Evolutionary conservation across 2,113 vertebrate species (phyloP).

Genomic region (Eubucco bourcierii): DNA sequence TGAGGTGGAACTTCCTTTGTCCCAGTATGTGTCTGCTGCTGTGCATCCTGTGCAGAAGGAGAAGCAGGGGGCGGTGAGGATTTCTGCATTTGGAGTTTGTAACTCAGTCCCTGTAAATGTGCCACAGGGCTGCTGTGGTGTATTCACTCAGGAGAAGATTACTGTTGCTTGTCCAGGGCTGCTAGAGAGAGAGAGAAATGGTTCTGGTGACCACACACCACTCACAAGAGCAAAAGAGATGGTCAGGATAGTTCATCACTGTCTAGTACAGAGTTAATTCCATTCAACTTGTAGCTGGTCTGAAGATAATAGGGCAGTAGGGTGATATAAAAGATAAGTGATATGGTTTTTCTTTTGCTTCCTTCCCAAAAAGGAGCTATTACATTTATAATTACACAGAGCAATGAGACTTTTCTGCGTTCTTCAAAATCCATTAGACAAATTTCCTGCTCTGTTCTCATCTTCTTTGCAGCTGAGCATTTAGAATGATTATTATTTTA

Average conservation of each 20-base stretch:
- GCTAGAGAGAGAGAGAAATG: not conserved
- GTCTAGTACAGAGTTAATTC: not conserved
- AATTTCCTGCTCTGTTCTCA: not conserved
- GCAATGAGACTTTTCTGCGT: not conserved
- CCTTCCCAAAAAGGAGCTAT: constrained; percentile 1
- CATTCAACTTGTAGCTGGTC: not conserved
- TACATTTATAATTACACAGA: constrained; percentile 11
- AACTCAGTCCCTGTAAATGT: not conserved
- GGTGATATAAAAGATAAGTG: constrained; percentile 15
- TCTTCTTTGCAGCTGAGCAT: not conserved
- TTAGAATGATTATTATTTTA: not conserved
- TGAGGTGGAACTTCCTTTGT: too few relatives aligned
- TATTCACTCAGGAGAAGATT: not conserved
- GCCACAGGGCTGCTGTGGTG: not conserved
- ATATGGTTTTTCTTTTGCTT: not conserved
- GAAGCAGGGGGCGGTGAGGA: not conserved
- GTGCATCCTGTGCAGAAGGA: not conserved
- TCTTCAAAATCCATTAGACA: not conserved
- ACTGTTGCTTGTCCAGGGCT: not conserved
- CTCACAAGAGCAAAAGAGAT: not conserved
- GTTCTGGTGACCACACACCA: not conserved
- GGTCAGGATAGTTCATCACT: constrained; percentile 11
- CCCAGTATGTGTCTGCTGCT: not conserved
- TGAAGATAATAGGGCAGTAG: constrained; percentile 1
- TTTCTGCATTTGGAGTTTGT: not conserved